These are phyloP conservation scores for Craniophora ligustri DNA, from an alignment of 2,888 invertebrate species.

Conservation along the genomic window DNA sequence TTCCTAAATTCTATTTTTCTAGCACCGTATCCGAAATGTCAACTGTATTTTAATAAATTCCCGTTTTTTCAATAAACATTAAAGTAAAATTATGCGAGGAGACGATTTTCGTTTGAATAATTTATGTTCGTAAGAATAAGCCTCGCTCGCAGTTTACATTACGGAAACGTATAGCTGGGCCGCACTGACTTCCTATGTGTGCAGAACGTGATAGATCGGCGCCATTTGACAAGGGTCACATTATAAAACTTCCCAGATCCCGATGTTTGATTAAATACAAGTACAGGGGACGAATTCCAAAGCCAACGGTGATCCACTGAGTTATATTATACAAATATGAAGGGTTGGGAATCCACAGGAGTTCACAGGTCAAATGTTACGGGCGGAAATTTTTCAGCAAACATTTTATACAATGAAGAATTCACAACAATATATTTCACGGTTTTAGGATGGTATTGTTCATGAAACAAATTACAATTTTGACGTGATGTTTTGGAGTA, in stretches of 20 bases:
- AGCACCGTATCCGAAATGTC: not conserved
- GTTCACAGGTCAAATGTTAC: constrained; percentile 14
- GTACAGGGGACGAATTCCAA: constrained; percentile 32
- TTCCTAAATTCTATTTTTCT: constrained; percentile 10
- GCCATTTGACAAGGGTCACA: constrained; percentile 67
- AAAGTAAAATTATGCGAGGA: constrained; percentile 55
- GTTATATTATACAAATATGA: constrained; percentile 24
- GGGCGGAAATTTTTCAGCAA: constrained; percentile 31
- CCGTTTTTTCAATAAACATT: constrained; percentile 36
- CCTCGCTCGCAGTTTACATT: constrained; percentile 49
- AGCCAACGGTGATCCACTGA: constrained; percentile 23
- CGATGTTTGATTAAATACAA: constrained; percentile 48
- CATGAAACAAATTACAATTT: constrained; percentile 45
- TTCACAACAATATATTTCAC: constrained; percentile 37
- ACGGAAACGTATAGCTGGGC: constrained; percentile 40
- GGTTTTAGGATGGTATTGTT: constrained; percentile 39
- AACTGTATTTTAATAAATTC: constrained; percentile 6
- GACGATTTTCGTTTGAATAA: constrained; percentile 52
- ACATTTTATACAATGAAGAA: constrained; percentile 33
- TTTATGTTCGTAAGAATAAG: constrained; percentile 52
- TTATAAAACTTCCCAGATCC: constrained; percentile 41
- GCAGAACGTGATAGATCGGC: constrained; percentile 58
- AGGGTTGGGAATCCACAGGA: constrained; percentile 17
- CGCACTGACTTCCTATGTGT: constrained; percentile 31
- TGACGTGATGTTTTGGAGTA: constrained; percentile 29